Base-by-base conservation (phyloP, 2,797 vertebrate species). In the Paramormyrops hopkinsi region DNA sequence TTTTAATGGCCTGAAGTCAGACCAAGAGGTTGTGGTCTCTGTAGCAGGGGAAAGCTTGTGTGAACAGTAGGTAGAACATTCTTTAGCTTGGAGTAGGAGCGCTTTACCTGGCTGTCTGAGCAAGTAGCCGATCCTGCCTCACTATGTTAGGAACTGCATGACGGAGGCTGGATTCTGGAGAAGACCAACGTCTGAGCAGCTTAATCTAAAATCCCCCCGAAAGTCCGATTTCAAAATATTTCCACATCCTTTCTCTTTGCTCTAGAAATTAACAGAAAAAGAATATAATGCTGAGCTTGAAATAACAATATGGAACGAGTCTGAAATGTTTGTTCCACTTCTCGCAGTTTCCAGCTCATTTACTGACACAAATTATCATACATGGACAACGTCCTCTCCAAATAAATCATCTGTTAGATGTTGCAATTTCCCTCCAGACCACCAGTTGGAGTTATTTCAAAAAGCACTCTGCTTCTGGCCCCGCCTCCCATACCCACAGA, bases 351-450 rank as follows among this genome's bases (percentile, higher is more conserved):
- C 41, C 41, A 82, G 41, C 5, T 82, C 19, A 82, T 82, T 82
- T 82, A 46, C 69, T 19, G 69, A 22, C 76, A 22, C 19, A 82
- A 82, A 82, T 46, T 46, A 44, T 82, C 76, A 82, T 22, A 44
- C 41, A 46, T 11, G 7, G 41, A 46, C 76, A 82, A 46, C 19
- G 29, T 53, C 50, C 84, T 53, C 12, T 53, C 25, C 50, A 86
- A 8, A 86, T 33, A 12, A 86, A 86, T 33, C n/a, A 85, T 48
- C 12, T 37, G 76, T 54, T 54, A 54, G 14, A 19, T 86, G 48
- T 86, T 86, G 84, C 84, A 50, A 46, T 86, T 54, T 54, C 84
- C 84, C 84, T 86, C 84, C 84, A 86, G 84, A 86, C 12, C 50
- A 86, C 14, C 51, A 86, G 50, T 86, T 86, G 84, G 84, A 4